Evolutionary conservation across 2,888 invertebrate genomes (phyloP), one percentile per base, ranked within the genome.

Genomic region (Cosmopolites sordidus): DNA sequence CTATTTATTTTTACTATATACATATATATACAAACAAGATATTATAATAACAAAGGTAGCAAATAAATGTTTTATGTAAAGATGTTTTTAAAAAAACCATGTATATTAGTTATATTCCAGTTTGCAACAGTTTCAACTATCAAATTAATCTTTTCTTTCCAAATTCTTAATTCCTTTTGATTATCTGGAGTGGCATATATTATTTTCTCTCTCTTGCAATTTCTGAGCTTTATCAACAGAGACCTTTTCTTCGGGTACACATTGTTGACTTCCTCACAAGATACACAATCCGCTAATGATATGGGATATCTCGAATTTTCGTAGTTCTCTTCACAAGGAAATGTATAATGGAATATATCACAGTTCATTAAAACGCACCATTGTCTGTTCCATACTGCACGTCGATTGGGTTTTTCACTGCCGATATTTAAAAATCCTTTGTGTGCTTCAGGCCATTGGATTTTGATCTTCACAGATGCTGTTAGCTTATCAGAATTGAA

Each of bases 291-390:
- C 17, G 22, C n/a, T 15, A 51, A 15, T 18, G 38, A 16, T 1
- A 51, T 11, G 5, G 9, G 11, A 2, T 33, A 40, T 8, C 44
- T 12, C 12, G 51, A 40, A 14, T 14, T 30, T 16, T 40, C 22
- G 18, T 38, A 51, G 2, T 45, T 41, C 30, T 51, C 51, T 4
- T 51, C 51, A 1, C 39, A 45, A 12, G 51, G 51, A 16, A 39
- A 22, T 16, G 39, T 51, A 11, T 40, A 51, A 17, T 40, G 45
- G 14, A 15, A 29, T 1, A 51, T 14, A 14, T 40, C 17, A 16
- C 14, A 40, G 8, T 45, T 15, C 30, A 29, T 29, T 14, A 51
- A 16, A 1, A 51, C 45, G 14, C 44, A 51, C 51, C 51, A 51
- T 45, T 44, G n/a, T 12, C 40, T n/a, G 12, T 51, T 45, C 51